These are phyloP conservation scores for Drosophila atripex DNA, from an alignment of 2,888 invertebrate genomes.

Conservation along the genomic window DNA sequence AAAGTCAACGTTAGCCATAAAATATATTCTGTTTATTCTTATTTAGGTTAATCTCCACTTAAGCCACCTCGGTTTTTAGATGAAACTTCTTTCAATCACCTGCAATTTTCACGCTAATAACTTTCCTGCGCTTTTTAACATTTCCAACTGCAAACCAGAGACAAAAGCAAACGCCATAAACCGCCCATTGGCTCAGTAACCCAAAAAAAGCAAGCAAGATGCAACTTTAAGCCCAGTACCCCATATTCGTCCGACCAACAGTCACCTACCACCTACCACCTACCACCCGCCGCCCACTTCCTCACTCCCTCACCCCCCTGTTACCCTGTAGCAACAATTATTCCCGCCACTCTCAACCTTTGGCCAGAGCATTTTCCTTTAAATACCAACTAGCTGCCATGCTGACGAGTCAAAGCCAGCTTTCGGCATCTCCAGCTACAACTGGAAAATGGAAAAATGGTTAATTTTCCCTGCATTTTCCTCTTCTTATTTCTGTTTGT, in stretches of 20 bases:
- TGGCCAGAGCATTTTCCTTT: slow-evolving; percentile 54
- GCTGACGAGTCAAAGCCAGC: slow-evolving; percentile 15
- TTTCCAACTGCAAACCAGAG: slow-evolving; percentile 51
- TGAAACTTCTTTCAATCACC: slow-evolving; percentile 30
- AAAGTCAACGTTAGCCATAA: too few species aligned
- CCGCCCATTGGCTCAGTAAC: slow-evolving; percentile 58
- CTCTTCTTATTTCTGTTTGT: slow-evolving; percentile 50
- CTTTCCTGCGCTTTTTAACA: slow-evolving; percentile 62
- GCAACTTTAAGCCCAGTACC: slow-evolving; percentile 12
- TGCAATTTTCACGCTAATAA: slow-evolving; percentile 61
- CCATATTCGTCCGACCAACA: slow-evolving; percentile 1
- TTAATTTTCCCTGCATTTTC: slow-evolving; percentile 59
- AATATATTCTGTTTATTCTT: too few species aligned
- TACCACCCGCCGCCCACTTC: not conserved
- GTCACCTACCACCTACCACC: not conserved
- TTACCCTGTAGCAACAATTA: slow-evolving; percentile 30
- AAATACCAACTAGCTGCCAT: slow-evolving; percentile 63
- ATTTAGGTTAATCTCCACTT: not conserved
- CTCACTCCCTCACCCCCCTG: slow-evolving; percentile 7
- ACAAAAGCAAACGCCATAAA: slow-evolving; percentile 35
- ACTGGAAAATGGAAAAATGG: slow-evolving; percentile 45
- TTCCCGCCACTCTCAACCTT: slow-evolving; percentile 47
- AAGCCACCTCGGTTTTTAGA: slow-evolving; percentile 31
- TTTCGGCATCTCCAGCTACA: slow-evolving; percentile 29
- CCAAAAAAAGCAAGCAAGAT: slow-evolving; percentile 37